These are phyloP conservation scores for Agapetus fuscipes DNA, from an alignment of 2,888 invertebrate species.

Conservation along the genomic window DNA sequence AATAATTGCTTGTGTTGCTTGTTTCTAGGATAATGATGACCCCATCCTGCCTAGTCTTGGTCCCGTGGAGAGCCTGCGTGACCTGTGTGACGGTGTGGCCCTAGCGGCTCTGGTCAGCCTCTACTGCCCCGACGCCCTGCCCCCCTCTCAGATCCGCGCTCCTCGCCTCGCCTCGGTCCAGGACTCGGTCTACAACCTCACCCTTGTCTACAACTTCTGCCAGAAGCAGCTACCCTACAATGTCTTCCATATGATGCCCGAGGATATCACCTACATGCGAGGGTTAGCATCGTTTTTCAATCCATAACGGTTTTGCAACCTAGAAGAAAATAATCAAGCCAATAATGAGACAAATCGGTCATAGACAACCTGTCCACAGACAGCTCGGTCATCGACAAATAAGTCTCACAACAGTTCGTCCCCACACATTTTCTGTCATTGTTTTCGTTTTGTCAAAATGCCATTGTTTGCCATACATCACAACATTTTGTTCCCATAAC, in stretches of 20 bases:
- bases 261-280: constrained; percentile 89
- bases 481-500: no score
- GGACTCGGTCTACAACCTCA: constrained; percentile 86
- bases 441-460: no score
- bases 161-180: constrained; percentile 66
- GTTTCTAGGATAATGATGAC: constrained; percentile 44
- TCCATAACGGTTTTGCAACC: no score
- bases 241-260: constrained; percentile 90
- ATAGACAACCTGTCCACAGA: no score
- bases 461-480: no score
- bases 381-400: no score
- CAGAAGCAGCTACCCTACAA: constrained; percentile 73
- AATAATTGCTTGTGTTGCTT: constrained; percentile 24
- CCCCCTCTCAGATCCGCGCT: constrained; percentile 41
- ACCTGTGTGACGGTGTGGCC: constrained; percentile 85
- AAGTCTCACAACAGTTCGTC: no score
- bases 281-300: constrained; percentile 49
- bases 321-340: no score
- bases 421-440: no score
- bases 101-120: constrained; percentile 80
- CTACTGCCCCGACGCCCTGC: constrained; percentile 60
- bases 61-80: constrained; percentile 67
- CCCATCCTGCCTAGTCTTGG: constrained; percentile 49
- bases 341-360: no score
- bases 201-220: constrained; percentile 82